Base-by-base conservation (phyloP, 2,113 vertebrate species). In the Sigmodon hispidus region DNA sequence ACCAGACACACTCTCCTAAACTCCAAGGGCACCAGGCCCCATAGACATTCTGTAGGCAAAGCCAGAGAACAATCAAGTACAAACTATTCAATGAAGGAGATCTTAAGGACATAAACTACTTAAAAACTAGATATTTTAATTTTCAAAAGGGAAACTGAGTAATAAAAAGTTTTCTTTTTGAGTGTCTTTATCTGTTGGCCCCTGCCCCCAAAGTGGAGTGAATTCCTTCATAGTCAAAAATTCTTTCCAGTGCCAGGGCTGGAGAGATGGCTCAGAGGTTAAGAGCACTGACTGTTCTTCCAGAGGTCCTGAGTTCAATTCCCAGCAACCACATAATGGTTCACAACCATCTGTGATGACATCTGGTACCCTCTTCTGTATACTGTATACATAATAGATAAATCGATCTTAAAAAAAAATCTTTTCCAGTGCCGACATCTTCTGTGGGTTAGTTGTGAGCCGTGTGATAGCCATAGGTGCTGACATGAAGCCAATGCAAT, bases 401-500 rank as follows among this genome's bases (percentile, higher is more conserved):
- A n/a, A n/a, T n/a, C n/a, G n/a, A n/a, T n/a, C n/a, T n/a, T n/a
- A n/a, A n/a, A n/a, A n/a, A 90, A 86, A n/a, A 77, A 50, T 63
- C 48, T 19, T 86, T 95, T 87, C 83, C 69, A 21, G 0, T 57
- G 48, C n/a, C 69, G 17, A 88, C n/a, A 72, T 63, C 87, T 92
- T 76, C 72, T 90, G 34, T 88, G 29, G 76, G 40, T 79, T 80
- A 40, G 1, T 61, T 94, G 91, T 80, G 21, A 1, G 93, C 92
- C 90, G 85, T 76, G 59, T 81, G 69, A 75, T 36, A 55, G 87
- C 94, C 93, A 5, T 3, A 95, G 93, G 90, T 95, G 67, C 94
- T 97, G 95, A 97, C 96, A 92, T 97, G 89, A 93, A 98, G 96
- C 90, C 97, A 98, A 96, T 96, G 94, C 95, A 98, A 83, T 88